Evolutionary conservation across 2,888 invertebrate species (phyloP).

Genomic region (Ophion ventricosus): DNA sequence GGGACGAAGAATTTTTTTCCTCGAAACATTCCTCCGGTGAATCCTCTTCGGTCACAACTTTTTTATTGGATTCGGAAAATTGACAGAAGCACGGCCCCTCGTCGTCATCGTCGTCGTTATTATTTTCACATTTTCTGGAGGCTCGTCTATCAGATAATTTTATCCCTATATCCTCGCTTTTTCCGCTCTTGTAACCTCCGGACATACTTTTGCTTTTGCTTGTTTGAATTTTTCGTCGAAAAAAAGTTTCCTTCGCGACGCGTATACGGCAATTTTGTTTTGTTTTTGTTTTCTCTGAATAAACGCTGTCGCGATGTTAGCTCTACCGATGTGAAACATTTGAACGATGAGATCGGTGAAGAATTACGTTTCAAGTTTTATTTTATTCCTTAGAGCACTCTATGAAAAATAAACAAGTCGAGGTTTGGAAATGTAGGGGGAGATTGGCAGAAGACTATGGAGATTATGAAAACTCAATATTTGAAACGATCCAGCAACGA

Average conservation of each 20-base stretch:
- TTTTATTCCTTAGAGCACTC: neutral
- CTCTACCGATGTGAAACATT: constrained; percentile 9
- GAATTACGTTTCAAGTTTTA: neutral
- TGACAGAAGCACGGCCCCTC: neutral
- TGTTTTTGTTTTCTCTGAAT: neutral
- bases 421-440: too few relatives aligned
- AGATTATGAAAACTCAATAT: too few relatives aligned
- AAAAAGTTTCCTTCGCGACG: neutral
- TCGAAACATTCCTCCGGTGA: neutral
- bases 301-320: constrained; percentile 6
- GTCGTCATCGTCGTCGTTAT: neutral
- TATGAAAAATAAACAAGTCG: too few relatives aligned
- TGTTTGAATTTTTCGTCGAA: neutral
- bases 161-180: constrained; percentile 11
- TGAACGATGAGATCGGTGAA: neutral
- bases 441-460: too few relatives aligned
- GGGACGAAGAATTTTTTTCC: neutral
- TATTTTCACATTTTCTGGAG: neutral
- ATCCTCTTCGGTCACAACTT: neutral
- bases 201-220: constrained; percentile 24
- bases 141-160: neutral
- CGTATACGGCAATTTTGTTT: constrained; percentile 1
- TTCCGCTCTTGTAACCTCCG: neutral
- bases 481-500: too few relatives aligned
- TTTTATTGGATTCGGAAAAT: neutral